Evolutionary conservation across 2,888 invertebrate species (phyloP).

Genomic region (Sesia apiformis): DNA sequence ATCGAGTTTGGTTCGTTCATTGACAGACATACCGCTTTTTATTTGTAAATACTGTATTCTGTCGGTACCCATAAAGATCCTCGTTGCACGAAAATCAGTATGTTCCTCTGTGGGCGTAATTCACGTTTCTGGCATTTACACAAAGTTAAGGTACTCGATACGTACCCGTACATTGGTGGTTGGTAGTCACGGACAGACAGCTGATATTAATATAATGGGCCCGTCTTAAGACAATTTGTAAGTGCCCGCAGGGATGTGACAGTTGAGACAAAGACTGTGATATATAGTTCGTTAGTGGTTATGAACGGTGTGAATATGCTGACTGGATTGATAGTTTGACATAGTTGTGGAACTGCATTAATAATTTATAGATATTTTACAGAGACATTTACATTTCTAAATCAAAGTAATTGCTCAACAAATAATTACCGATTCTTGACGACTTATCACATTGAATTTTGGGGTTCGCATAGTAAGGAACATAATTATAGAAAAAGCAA

Average conservation of each 20-base stretch:
- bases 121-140: too few species aligned
- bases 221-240: constrained; percentile 28
- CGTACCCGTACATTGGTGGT: constrained; percentile 10
- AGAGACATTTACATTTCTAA: too few species aligned
- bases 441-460: background rate
- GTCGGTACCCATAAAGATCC: too few species aligned
- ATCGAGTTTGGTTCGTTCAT: too few species aligned
- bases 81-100: too few species aligned
- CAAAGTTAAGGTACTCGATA: too few species aligned
- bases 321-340: background rate
- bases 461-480: background rate
- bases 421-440: background rate
- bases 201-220: constrained; percentile 53
- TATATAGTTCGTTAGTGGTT: constrained; percentile 11
- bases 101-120: too few species aligned
- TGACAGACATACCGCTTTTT: too few species aligned
- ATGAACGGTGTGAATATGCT: background rate
- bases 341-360: background rate
- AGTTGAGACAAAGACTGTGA: constrained; percentile 22
- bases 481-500: too few species aligned
- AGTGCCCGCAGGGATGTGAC: constrained; percentile 15
- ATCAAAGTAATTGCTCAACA: constrained; percentile 9
- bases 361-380: background rate
- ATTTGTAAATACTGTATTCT: too few species aligned
- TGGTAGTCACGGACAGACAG: constrained; percentile 43